Base-by-base conservation (phyloP, 2,797 vertebrate species). In the Phataginus tricuspis region DNA sequence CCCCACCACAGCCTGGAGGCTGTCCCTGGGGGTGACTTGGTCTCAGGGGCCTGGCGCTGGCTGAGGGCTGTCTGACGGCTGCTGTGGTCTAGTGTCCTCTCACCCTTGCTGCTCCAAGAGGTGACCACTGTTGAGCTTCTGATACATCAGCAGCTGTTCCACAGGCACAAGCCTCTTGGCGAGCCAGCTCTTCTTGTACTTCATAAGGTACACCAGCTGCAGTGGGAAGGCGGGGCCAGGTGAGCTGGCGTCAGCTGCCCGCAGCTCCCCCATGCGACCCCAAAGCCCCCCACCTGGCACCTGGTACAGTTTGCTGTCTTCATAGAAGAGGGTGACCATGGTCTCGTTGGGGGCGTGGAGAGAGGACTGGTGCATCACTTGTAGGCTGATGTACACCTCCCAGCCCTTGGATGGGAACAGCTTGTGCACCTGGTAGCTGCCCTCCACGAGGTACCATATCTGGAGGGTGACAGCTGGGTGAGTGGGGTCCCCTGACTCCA, bases 401-500 rank as follows among this genome's bases (percentile, higher is more conserved):
- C 98, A 98, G 72, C 91, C 95, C 0, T 27, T 10, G 6, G 98
- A 98, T 0, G 98, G 98, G 53, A 94, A 85, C 1, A 98, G 72
- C n/a, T 14, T 34, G 77, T 89, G 84, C 14, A 98, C 31, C 0
- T 3, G 27, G 11, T 97, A 97, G 91, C 94, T 93, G 13, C 97
- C 95, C 55, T 98, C 98, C 68, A 74, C 7, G 1, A 96, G 89
- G 94, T 98, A 97, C 98, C 98, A 98, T 77, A 98, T 91, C 98
- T 98, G 86, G 13, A 25, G 79, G 61, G n/a, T 0, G 37, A 49
- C 45, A 93, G 69, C 6, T 1, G 0, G 66, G 23, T 39, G 49
- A 27, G 51, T 42, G 19, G 27, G 64, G 53, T 16, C 6, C 39
- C 37, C 37, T 31, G 80, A 61, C 31, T 63, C 53, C 29, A 23